Percentiles rank a stretch among this genome's conserved stretches.
phyloP scores from a whole-genome alignment of 1,140 invertebrate genomes.

The Tetragonula clypearis region DNA sequence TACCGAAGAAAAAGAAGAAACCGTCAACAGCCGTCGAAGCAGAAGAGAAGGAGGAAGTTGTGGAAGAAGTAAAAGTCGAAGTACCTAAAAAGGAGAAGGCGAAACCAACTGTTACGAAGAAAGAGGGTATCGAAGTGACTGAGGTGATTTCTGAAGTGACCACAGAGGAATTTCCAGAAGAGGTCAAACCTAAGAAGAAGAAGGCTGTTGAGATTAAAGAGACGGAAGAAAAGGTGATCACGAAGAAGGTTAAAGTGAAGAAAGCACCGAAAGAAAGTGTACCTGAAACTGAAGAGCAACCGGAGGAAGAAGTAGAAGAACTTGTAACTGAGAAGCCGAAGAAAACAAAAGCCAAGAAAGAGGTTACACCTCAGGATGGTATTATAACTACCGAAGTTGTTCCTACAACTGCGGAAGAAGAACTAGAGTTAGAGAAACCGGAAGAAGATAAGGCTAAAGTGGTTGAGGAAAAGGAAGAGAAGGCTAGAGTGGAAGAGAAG shows the following conservation, averaged over 20 bases:
- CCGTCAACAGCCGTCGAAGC: constrained; percentile 3
- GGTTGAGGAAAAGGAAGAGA: constrained; percentile 50
- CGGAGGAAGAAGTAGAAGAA: constrained; percentile 60
- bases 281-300: constrained; percentile 61
- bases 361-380: constrained; percentile 43
- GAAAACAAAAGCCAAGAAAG: constrained; percentile 50
- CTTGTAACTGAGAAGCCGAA: constrained; percentile 61
- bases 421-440: constrained; percentile 54
- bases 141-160: constrained; percentile 40
- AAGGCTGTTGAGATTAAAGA: constrained; percentile 35
- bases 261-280: constrained; percentile 58
- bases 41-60: constrained; percentile 43
- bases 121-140: constrained; percentile 45
- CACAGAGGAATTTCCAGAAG: constrained; percentile 38
- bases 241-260: constrained; percentile 48
- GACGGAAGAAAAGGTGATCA: constrained; percentile 22
- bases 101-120: constrained; percentile 50
- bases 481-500: constrained; percentile 46
- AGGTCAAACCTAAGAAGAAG: constrained; percentile 41
- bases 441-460: constrained; percentile 55
- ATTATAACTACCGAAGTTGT: constrained; percentile 63
- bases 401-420: constrained; percentile 59
- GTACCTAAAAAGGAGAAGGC: constrained; percentile 46
- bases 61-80: constrained; percentile 51
- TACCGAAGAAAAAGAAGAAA: constrained; percentile 36